Base-by-base conservation (phyloP, 2,888 invertebrate genomes). In the Panopea generosa region DNA sequence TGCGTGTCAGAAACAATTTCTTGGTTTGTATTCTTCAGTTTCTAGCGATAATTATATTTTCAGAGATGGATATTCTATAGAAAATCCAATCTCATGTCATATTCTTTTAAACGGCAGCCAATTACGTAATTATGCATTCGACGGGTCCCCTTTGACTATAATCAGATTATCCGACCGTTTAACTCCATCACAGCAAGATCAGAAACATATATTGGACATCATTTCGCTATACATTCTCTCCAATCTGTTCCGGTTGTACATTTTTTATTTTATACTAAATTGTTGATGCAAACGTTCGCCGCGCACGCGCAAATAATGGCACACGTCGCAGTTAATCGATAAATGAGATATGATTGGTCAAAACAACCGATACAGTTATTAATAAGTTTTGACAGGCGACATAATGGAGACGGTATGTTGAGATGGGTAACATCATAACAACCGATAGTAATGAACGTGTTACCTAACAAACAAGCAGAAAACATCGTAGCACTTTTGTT, bases 401-500 rank as follows among this genome's bases (percentile, higher is more conserved):
- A 45, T 26, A 27, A 43, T 11, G 49, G 29, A 61, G 55, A 66
- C 38, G 49, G 52, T 47, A 14, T 4, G 40, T 47, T 60, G 56
- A 14, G 27, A 56, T 66, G 65, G 49, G 55, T n/a, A 52, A 49
- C 38, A 56, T 65, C 69, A 65, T 66, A 69, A 66, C 69, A 66
- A 49, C 1, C 55, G 75, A 75, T 55, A 33, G 40, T 66, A 75
- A 75, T 66, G 69, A 50, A 43, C 7, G 20, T 29, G 60, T 75
- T 75, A 75, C 66, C 55, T 52, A 50, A 75, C 53, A 9, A 16
- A 26, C 11, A 1, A 52, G 52, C 45, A 61, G 40, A 60, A 57
- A 45, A 66, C 69, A 75, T 75, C 75, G 63, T 26, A 70, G 66
- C 75, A 70, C 60, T 69, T 66, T 47, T 49, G 49, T 40, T 56